Conservation (phyloP, 2,797 vertebrate genomes). For the Microhierax caerulescens region DNA sequence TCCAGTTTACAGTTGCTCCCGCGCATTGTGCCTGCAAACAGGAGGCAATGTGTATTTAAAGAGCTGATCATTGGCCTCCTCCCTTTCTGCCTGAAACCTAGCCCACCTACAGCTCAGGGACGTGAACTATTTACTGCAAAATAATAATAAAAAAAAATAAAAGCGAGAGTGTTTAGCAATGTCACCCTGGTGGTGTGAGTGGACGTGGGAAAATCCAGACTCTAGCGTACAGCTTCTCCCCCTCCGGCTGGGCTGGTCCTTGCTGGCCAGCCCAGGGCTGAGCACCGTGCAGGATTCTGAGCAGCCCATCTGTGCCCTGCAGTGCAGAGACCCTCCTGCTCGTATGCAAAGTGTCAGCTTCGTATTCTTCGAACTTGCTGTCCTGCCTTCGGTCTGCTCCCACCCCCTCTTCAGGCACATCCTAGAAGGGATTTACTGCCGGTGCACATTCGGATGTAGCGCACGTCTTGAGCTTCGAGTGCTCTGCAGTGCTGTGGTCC, state of each 20-base stretch:
- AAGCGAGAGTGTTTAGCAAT: not conserved
- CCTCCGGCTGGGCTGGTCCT: rapidly evolving
- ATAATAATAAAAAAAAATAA: not conserved
- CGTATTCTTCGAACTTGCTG: not conserved
- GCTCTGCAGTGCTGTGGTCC: rapidly evolving
- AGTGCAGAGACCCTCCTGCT: not conserved
- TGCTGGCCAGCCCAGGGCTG: not conserved
- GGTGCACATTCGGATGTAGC: rapidly evolving
- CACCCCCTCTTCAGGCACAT: not conserved
- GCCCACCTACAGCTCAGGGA: not conserved
- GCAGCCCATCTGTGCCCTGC: not conserved
- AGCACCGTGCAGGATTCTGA: rapidly evolving
- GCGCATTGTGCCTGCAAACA: slow-evolving; percentile 22
- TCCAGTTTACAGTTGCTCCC: slow-evolving; percentile 4
- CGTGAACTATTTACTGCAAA: slow-evolving; percentile 30
- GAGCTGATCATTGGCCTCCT: not conserved
- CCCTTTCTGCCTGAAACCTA: not conserved
- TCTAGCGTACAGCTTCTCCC: not conserved
- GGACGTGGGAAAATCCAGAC: not conserved
- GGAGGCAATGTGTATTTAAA: slow-evolving; percentile 31
- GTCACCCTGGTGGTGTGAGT: not conserved
- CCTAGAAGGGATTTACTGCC: not conserved
- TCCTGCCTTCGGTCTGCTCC: not conserved
- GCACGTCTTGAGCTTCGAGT: not conserved
- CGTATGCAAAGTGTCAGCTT: rapidly evolving